Conservation (phyloP, 2,113 vertebrate species). For the Thymallus thymallus region DNA sequence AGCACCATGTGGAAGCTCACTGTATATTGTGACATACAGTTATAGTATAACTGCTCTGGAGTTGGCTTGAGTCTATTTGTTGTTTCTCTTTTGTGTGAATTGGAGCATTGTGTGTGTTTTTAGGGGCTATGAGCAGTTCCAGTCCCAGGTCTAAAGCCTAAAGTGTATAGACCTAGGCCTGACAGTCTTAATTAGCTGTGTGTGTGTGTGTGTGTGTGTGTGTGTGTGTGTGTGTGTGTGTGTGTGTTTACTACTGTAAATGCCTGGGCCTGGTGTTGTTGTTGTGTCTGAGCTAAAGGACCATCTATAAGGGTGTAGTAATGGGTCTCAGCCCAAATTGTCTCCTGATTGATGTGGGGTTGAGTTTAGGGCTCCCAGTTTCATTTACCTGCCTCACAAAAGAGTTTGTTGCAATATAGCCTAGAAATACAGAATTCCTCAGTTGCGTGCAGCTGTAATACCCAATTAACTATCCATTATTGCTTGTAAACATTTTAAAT, state of each 20-base stretch:
- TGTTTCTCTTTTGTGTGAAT: neutral
- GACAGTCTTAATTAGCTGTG: neutral
- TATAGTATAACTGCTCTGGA: neutral
- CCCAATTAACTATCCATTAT: no score
- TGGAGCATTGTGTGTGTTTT: neutral
- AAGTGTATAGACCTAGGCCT: neutral
- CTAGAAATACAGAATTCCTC: no score
- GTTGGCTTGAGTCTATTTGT: neutral
- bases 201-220: neutral
- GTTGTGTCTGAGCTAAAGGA: neutral
- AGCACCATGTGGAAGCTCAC: neutral
- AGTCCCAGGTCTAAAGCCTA: neutral
- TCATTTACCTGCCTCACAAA: neutral
- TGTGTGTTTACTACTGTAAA: slow-evolving; percentile 1
- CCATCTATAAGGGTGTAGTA: neutral
- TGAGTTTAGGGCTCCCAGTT: neutral
- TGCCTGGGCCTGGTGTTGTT: slow-evolving; percentile 11
- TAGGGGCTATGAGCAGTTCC: neutral
- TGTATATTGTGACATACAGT: neutral
- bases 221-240: no score
- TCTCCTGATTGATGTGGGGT: neutral
- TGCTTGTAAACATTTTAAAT: no score
- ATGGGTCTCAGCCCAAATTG: neutral
- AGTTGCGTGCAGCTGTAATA: no score
- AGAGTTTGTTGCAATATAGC: neutral